A percentile compares a stretch with the other conserved stretches of the same genome.
Conservation (phyloP, 1,140 invertebrate species). For the Dufourea novaeangliae region DNA sequence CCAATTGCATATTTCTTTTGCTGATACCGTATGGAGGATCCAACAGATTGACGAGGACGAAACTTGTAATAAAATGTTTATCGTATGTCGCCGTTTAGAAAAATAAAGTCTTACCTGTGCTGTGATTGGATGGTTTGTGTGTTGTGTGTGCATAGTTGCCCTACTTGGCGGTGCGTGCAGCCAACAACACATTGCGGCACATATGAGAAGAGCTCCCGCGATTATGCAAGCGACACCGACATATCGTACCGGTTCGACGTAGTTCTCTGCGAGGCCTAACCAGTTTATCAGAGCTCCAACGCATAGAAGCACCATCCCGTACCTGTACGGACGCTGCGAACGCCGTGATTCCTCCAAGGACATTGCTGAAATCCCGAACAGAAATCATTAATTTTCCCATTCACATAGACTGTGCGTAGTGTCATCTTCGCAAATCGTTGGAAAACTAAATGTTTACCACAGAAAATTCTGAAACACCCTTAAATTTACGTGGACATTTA, state of each 20-base stretch:
- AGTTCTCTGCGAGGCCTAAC: constrained; percentile 88
- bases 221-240: constrained; percentile 89
- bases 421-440: too few relatives aligned
- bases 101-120: constrained; percentile 72
- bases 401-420: too few relatives aligned
- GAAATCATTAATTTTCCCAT: not conserved
- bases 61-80: not conserved
- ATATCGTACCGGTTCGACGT: constrained; percentile 87
- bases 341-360: constrained; percentile 85
- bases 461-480: too few relatives aligned
- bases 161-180: constrained; percentile 84
- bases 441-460: too few relatives aligned
- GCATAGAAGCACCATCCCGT: constrained; percentile 88
- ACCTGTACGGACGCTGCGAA: constrained; percentile 87
- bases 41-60: not conserved
- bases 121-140: constrained; percentile 73
- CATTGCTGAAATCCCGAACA: constrained; percentile 82
- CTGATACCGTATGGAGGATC: not conserved
- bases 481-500: too few relatives aligned
- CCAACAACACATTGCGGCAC: constrained; percentile 90
- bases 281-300: constrained; percentile 90
- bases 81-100: not conserved
- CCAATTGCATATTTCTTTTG: too few relatives aligned
- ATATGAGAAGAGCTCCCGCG: constrained; percentile 87
- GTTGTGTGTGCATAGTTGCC: constrained; percentile 71